Base-by-base conservation (phyloP, 2,797 vertebrate species). In the Crocidura indochinensis region DNA sequence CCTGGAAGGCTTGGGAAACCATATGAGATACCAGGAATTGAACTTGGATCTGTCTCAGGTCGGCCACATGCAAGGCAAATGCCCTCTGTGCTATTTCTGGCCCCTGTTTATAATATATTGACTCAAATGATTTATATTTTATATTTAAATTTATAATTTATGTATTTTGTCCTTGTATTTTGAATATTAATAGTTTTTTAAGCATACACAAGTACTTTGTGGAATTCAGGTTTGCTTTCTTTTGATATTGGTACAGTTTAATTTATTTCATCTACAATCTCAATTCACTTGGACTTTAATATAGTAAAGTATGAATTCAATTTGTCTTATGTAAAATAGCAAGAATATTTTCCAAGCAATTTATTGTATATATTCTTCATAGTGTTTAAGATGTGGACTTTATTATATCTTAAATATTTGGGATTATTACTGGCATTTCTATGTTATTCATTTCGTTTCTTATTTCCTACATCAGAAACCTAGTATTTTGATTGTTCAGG, bases 201-300 rank as follows among this genome's bases (percentile, higher is more conserved):
- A 15, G 44, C 17, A 12, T 31, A 62, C 2, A 46, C 2, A 24
- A n/a, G 81, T 0, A 9, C 76, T 67, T 91, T 80, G 26, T 80
- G 6, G 51, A 89, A 92, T 95, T 81, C 19, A 77, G 3, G 20
- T 87, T 9, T 78, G 26, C 80, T 65, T 72, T 90, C 49, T 90
- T 78, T 53, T 49, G 75, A 26, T 75, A 47, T 76, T 8, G 20
- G 8, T 65, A 60, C 75, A 9, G 2, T 71, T 88, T 73, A 87
- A 60, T 29, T 89, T 71, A 87, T 51, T 85, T 90, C 47, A 29
- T 27, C 44, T 79, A 73, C 19, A 8, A 51, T 6, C 7, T 24
- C 83, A 14, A 26, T 78, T 44, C 10, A 69, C 24, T n/a, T 72
- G 2, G n/a, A 75, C 1, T 88, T 76, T 64, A 72, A 20, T 60